Base-by-base conservation (phyloP, 2,888 invertebrate species). In the Campoletis raptor region DNA sequence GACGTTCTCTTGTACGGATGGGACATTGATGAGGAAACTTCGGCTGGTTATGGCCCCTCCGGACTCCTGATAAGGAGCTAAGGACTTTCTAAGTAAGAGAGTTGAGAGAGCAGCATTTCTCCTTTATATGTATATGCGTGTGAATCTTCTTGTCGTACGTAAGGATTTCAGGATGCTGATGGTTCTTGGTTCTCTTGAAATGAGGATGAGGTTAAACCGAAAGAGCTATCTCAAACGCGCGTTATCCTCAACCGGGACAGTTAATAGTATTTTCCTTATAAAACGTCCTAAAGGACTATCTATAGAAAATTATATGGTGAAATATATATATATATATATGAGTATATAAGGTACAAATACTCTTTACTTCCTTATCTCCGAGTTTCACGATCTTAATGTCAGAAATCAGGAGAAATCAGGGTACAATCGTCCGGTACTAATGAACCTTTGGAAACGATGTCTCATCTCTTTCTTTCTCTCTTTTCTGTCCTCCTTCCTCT, bases 1-100 rank as follows among this genome's bases (percentile, higher is more conserved):
- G 90, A 90, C 88, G 90, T 88, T 61, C 61, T 61, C 61, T 88
- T 88, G 88, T 89, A 89, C 90, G 91, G 91, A 92, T 92, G 91
- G 91, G 91, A 92, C 93, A 92, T 93, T 93, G 93, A 93, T 93
- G 93, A 93, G 93, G 90, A 92, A 93, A 93, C 91, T 93, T 93
- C 87, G 92, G 91, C 91, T 91, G 90, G 90, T 91, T 92, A 92
- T 90, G 90, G 90, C 90, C 89, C 85, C 90, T 88, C 82, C 76
- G 88, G 85, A 80, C 88, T 88, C 86, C 89, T 90, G 92, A 93
- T 93, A 92, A 92, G 92, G 90, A 91, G 90, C 87, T 89, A 90
- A 92, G 91, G 91, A 91, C 90, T 91, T 92, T 87, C 90, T 90
- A 90, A 90, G 90, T 90, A 90, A 90, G 91, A 91, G 90, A 81